Base-by-base conservation (phyloP, 2,888 invertebrate species). In the Ischnura elegans region DNA sequence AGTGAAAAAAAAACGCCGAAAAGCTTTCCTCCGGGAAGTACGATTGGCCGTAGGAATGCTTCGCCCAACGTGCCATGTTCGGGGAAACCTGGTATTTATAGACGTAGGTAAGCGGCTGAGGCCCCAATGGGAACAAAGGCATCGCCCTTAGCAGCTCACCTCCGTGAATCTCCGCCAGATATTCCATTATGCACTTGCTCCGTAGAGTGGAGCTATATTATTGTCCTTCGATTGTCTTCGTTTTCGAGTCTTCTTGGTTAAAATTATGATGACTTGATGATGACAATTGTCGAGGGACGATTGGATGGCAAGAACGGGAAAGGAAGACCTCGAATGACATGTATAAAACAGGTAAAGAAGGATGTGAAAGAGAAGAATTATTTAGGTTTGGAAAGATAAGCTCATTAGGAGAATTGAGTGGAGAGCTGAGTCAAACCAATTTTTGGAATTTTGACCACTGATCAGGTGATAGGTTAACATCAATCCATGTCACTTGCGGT, bases 51-150 rank as follows among this genome's bases (percentile, higher is more conserved):
- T 36, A 86, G 85, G 84, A 36, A 84, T 43, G 46, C 51, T 36
- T 45, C 61, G 25, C 61, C 66, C 66, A 13, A 21, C 21, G 66
- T 36, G 93, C 86, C 93, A 51, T 85, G 85, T 19, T 85, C 84
- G 55, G 55, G 93, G 93, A 76, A 85, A 45, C 93, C 93, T 47
- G 29, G n/a, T 29, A 61, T 47, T 45, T 55, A 61, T 45, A 61
- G 51, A 61, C 13, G 42, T n/a, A 36, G 42, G 66, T 19, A 36
- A 29, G 16, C 66, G 47, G 42, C 45, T 8, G 19, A 85, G 76
- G 46, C 36, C 93, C 84, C 93, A 85, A 47, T 29, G 84, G 51
- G 85, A 76, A 76, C 76, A 3, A 5, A 8, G 2, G 76, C 8
- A 61, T 8, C 76, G 2, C 36, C 76, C 76, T 76, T n/a, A 0